Percentiles rank a stretch among this genome's conserved stretches.
Conservation (phyloP, 2,113 vertebrate genomes). For the Blennius ocellaris region DNA sequence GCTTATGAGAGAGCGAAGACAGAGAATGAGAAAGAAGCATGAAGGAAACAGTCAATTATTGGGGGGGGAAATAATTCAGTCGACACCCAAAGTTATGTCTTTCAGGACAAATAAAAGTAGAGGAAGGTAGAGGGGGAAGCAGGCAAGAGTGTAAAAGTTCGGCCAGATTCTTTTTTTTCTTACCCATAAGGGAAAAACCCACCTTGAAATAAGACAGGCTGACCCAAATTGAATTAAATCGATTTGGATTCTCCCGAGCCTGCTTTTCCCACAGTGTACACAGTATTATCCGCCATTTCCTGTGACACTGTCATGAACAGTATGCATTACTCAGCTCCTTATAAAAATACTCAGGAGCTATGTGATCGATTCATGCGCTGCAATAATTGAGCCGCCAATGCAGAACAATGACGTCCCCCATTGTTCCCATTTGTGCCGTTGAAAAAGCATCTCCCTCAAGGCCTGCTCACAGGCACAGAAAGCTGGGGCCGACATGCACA, state of each 20-base stretch:
- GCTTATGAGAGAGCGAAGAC: slow-evolving; percentile 66
- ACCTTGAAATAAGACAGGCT: slow-evolving; percentile 72
- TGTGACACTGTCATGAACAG: slow-evolving; percentile 70
- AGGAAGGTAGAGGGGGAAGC: neutral
- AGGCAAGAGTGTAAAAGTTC: slow-evolving; percentile 26
- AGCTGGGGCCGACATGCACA: neutral
- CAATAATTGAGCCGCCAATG: slow-evolving; percentile 73
- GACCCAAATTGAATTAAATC: slow-evolving; percentile 78
- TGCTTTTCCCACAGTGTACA: slow-evolving; percentile 67
- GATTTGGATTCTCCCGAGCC: slow-evolving; percentile 73
- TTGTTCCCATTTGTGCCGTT: slow-evolving; percentile 61
- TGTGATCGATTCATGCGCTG: slow-evolving; percentile 62
- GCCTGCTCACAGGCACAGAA: neutral
- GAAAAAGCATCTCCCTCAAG: slow-evolving; percentile 53
- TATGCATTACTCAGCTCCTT: slow-evolving; percentile 75
- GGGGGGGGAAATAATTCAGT: slow-evolving; percentile 69
- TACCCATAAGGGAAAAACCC: slow-evolving; percentile 52
- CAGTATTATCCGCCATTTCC: slow-evolving; percentile 75
- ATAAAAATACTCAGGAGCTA: slow-evolving; percentile 67
- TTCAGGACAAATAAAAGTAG: slow-evolving; percentile 60
- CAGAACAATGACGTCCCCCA: slow-evolving; percentile 61
- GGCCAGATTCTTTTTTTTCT: slow-evolving; percentile 57
- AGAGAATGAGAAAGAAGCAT: slow-evolving; percentile 58
- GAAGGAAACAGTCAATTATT: slow-evolving; percentile 69
- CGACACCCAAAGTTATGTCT: slow-evolving; percentile 56